A percentile compares a stretch with the other conserved stretches of the same genome.
phyloP scores from a whole-genome alignment of 1,140 invertebrate genomes.

The Leptoteleia sp. region DNA sequence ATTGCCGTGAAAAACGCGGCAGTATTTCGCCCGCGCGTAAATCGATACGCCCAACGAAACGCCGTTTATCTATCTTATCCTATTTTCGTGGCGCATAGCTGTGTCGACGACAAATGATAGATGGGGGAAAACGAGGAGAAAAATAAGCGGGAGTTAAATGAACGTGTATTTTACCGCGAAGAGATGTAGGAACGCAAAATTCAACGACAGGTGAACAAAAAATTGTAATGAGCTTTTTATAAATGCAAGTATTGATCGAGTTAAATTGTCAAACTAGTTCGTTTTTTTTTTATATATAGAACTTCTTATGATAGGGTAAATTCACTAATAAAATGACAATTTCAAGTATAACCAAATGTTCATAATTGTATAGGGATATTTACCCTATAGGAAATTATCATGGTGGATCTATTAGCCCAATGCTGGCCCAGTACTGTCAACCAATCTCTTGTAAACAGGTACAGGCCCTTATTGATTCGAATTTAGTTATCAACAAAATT shows the following conservation, averaged over 20 bases:
- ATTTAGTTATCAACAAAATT: too few species aligned
- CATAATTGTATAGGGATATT: too few species aligned
- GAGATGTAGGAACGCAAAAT: conserved; percentile 1
- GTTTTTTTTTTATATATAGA: too few species aligned
- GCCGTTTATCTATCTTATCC: conserved; percentile 59
- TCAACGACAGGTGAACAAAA: conserved; percentile 10
- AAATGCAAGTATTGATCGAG: too few species aligned
- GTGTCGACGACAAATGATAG: conserved; percentile 51
- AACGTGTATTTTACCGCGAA: conserved; percentile 38
- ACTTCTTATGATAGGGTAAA: too few species aligned
- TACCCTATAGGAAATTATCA: too few species aligned
- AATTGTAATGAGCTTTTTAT: conserved; percentile 29
- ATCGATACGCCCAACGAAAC: conserved; percentile 41
- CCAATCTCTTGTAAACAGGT: too few species aligned
- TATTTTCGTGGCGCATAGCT: conserved; percentile 35
- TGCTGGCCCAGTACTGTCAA: too few species aligned
- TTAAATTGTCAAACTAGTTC: not conserved
- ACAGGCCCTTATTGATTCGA: too few species aligned
- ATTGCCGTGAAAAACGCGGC: conserved; percentile 39
- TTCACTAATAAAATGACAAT: too few species aligned
- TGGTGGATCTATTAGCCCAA: too few species aligned
- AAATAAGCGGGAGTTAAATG: conserved; percentile 33
- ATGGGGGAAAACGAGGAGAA: conserved; percentile 42
- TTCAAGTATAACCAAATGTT: too few species aligned
- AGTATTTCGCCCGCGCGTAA: conserved; percentile 23